Evolutionary conservation across 2,888 invertebrate genomes (phyloP).

Genomic region (Nephrotoma appendiculata): DNA sequence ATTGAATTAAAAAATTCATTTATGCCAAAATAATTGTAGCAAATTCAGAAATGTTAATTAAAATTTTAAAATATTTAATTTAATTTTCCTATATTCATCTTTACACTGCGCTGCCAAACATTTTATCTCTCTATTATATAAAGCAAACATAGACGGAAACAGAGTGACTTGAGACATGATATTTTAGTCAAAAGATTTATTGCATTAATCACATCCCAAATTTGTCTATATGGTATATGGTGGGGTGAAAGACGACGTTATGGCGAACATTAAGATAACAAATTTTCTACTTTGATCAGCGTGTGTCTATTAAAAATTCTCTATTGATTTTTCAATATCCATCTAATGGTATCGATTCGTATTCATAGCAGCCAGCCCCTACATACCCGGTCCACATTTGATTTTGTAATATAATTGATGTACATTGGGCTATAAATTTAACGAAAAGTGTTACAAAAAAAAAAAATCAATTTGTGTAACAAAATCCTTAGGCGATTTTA

Average conservation of each 20-base stretch:
- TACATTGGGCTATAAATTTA: neutral
- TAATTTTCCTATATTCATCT: neutral
- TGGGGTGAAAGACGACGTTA: neutral
- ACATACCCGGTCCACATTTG: neutral
- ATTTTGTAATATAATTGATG: neutral
- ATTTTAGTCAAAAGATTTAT: neutral
- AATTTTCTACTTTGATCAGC: neutral
- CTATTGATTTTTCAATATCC: neutral
- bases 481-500: neutral
- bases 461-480: neutral
- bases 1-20: neutral
- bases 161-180: neutral
- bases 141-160: no score
- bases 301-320: neutral
- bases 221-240: neutral
- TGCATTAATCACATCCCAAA: neutral
- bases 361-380: neutral
- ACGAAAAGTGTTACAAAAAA: neutral
- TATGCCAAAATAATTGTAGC: neutral
- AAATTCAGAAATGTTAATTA: neutral
- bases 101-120: neutral
- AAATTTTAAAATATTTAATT: neutral
- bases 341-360: neutral
- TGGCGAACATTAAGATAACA: neutral
- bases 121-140: neutral